Conservation (phyloP, 2,797 vertebrate genomes). For the Simalia tracyae region DNA sequence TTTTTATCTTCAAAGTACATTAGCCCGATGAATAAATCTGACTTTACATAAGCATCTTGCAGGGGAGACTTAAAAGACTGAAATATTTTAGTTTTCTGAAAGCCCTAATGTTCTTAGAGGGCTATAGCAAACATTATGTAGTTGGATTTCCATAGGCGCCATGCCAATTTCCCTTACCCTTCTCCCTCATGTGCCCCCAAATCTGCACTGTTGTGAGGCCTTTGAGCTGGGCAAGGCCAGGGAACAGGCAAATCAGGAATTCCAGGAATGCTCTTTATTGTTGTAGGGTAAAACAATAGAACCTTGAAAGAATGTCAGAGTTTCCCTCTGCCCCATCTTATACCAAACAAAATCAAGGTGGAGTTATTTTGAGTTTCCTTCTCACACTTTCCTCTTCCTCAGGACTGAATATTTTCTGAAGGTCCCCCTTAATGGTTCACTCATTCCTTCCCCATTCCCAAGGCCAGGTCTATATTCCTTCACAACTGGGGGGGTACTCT, state of each 20-base stretch:
- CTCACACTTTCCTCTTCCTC: not conserved
- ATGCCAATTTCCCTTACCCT: not conserved
- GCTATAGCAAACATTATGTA: not conserved
- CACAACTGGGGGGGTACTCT: not conserved
- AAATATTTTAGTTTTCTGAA: slow-evolving; percentile 6
- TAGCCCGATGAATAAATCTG: slow-evolving; percentile 35
- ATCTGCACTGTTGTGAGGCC: not conserved
- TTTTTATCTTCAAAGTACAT: slow-evolving; percentile 33
- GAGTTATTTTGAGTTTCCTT: not conserved
- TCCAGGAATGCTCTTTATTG: not conserved
- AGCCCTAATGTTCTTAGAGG: slow-evolving; percentile 1
- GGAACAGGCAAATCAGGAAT: not conserved
- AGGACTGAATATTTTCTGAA: not conserved
- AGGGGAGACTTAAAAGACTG: not conserved
- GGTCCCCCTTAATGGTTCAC: not conserved
- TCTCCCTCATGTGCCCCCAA: not conserved
- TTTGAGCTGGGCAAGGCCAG: not conserved
- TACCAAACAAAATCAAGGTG: not conserved
- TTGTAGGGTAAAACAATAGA: not conserved
- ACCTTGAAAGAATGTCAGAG: not conserved
- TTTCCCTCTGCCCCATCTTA: not conserved
- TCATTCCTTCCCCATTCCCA: not conserved
- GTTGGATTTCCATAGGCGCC: not conserved
- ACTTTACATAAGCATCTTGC: not conserved
- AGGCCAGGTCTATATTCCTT: not conserved